These are phyloP conservation scores for Apodemia duryi DNA, from an alignment of 2,888 invertebrate genomes.

Conservation along the genomic window DNA sequence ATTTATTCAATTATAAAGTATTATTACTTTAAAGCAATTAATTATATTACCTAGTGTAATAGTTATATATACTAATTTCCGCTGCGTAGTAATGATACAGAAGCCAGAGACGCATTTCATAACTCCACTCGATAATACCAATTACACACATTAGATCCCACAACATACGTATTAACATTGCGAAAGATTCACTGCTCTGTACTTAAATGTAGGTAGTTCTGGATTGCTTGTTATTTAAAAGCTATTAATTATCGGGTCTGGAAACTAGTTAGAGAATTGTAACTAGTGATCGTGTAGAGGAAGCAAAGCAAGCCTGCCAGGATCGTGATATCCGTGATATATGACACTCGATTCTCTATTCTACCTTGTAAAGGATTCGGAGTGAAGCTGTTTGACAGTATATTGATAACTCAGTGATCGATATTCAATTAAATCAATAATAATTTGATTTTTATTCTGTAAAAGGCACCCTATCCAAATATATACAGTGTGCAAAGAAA, in stretches of 20 bases:
- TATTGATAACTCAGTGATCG: too few relatives aligned
- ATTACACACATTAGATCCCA: constrained; percentile 21
- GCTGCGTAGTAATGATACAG: constrained; percentile 28
- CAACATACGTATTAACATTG: constrained; percentile 28
- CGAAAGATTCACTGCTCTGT: constrained; percentile 23
- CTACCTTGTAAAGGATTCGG: too few relatives aligned
- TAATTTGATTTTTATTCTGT: too few relatives aligned
- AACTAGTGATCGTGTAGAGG: not conserved
- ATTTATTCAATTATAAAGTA: not conserved
- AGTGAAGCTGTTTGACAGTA: too few relatives aligned
- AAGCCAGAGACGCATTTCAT: constrained; percentile 30
- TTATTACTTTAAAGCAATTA: not conserved
- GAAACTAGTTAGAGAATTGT: not conserved
- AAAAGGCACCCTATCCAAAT: too few relatives aligned
- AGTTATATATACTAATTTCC: not conserved
- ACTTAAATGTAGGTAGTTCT: constrained; percentile 17
- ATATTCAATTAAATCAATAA: too few relatives aligned
- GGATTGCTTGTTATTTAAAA: constrained; percentile 19
- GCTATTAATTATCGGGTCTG: not conserved
- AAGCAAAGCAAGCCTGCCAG: not conserved
- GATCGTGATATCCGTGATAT: not conserved
- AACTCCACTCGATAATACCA: constrained; percentile 24
- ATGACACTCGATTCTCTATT: not conserved
- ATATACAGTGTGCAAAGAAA: too few relatives aligned
- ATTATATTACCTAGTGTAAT: constrained; percentile 5